Percentiles rank a stretch among this genome's conserved stretches.
Evolutionary conservation across 2,113 vertebrate genomes (phyloP).

Genomic region (Dendropsophus ebraccatus): DNA sequence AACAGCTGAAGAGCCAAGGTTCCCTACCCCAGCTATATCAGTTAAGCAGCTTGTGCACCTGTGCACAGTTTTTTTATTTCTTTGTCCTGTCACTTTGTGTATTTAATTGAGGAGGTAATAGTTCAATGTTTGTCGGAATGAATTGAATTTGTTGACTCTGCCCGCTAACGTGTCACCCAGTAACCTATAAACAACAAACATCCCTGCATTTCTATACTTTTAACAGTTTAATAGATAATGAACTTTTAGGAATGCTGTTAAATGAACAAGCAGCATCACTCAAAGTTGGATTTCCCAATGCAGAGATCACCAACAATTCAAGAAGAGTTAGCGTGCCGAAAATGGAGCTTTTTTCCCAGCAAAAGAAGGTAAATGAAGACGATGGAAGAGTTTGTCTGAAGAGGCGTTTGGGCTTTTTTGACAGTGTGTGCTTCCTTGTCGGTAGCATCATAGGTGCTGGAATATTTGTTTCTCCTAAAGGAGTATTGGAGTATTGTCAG

Average conservation of each 20-base stretch:
- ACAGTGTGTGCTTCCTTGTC: constrained; percentile 68
- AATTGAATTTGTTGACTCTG: too few relatives aligned
- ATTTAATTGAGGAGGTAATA: too few relatives aligned
- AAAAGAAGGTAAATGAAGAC: not conserved
- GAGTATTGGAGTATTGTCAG: constrained; percentile 67
- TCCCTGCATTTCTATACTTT: not conserved
- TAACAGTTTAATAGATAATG: not conserved
- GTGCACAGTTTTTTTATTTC: not conserved
- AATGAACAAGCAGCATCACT: not conserved
- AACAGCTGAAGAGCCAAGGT: too few relatives aligned
- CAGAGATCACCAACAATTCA: too few relatives aligned
- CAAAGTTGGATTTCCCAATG: not conserved
- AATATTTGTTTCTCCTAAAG: constrained; percentile 72
- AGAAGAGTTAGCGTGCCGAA: not conserved
- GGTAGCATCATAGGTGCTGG: constrained; percentile 69
- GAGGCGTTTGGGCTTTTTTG: constrained; percentile 70
- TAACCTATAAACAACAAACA: not conserved
- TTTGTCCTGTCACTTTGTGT: too few relatives aligned
- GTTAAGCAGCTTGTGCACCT: too few relatives aligned
- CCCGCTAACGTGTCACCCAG: not conserved
- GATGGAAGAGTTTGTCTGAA: constrained; percentile 58
- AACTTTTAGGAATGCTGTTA: not conserved
- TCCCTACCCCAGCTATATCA: too few relatives aligned
- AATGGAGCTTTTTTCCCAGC: not conserved
- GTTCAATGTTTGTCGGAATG: too few relatives aligned